Conservation (phyloP, 2,797 vertebrate species). For the Acanthurus lineatus region DNA sequence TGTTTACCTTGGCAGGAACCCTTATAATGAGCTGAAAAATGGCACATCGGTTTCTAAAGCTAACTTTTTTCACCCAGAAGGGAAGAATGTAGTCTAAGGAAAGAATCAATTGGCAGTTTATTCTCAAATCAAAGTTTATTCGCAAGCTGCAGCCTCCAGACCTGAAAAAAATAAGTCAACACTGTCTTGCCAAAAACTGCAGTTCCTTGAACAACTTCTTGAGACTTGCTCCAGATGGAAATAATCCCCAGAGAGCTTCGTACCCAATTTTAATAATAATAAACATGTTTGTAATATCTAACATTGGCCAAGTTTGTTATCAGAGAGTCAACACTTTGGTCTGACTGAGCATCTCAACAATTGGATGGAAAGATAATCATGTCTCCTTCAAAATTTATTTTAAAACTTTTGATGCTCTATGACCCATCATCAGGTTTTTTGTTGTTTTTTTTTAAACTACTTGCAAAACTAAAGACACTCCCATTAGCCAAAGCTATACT, state of each 20-base stretch:
- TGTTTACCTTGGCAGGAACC: background rate
- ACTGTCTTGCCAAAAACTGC: too few relatives aligned
- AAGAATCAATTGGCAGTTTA: too few relatives aligned
- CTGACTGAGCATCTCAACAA: too few relatives aligned
- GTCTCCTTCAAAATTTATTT: background rate
- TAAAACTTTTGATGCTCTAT: background rate
- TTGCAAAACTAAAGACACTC: background rate
- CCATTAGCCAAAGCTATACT: background rate
- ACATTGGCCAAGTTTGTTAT: background rate
- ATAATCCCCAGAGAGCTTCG: too few relatives aligned
- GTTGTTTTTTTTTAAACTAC: background rate
- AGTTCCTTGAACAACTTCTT: too few relatives aligned
- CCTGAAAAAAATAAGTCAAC: too few relatives aligned
- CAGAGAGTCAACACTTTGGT: too few relatives aligned
- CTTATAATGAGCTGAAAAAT: slow-evolving; percentile 17
- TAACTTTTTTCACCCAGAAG: background rate
- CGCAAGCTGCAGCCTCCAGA: too few relatives aligned
- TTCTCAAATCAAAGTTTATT: too few relatives aligned
- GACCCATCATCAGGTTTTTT: background rate
- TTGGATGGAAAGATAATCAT: background rate
- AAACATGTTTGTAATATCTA: too few relatives aligned
- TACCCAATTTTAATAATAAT: too few relatives aligned
- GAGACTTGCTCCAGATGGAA: too few relatives aligned
- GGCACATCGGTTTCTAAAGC: background rate
- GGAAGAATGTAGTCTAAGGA: background rate